These are phyloP conservation scores for Sinotaia quadrata DNA, from an alignment of 2,888 invertebrate genomes.

Conservation along the genomic window DNA sequence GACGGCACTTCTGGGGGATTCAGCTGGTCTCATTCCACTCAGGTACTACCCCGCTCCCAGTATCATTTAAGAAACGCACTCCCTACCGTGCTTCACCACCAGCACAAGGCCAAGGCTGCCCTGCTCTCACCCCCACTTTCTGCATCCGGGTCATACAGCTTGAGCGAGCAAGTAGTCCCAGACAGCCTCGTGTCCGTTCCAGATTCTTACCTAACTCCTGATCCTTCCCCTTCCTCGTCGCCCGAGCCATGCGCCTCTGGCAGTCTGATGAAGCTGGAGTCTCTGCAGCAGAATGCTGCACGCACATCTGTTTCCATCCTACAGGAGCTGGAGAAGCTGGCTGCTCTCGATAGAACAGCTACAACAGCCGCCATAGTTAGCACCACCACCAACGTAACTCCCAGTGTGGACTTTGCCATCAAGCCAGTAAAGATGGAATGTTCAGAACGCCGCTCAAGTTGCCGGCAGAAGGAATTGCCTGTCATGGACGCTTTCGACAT, in stretches of 20 bases:
- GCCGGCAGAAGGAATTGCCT: conserved; percentile 37
- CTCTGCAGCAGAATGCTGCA: background rate
- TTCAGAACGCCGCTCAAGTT: background rate
- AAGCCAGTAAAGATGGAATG: conserved; percentile 11
- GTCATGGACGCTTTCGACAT: conserved; percentile 42
- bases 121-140: conserved; percentile 33
- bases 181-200: conserved; percentile 49
- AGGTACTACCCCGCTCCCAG: conserved; percentile 45
- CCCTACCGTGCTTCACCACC: conserved; percentile 34
- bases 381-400: conserved; percentile 1
- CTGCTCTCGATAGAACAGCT: too few species aligned
- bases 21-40: conserved; percentile 30
- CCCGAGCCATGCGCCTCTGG: conserved; percentile 46
- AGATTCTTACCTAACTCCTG: conserved; percentile 63
- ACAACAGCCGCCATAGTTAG: background rate
- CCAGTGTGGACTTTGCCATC: conserved; percentile 28
- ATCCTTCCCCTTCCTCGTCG: conserved; percentile 62
- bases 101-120: conserved; percentile 37
- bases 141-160: background rate
- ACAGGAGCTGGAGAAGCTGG: conserved; percentile 51
- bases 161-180: conserved; percentile 55
- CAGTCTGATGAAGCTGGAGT: conserved; percentile 17
- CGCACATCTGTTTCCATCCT: conserved; percentile 30
- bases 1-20: background rate
- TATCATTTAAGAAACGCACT: conserved; percentile 31